phyloP scores from a whole-genome alignment of 2,888 invertebrate genomes.

The Osmoderma eremita region DNA sequence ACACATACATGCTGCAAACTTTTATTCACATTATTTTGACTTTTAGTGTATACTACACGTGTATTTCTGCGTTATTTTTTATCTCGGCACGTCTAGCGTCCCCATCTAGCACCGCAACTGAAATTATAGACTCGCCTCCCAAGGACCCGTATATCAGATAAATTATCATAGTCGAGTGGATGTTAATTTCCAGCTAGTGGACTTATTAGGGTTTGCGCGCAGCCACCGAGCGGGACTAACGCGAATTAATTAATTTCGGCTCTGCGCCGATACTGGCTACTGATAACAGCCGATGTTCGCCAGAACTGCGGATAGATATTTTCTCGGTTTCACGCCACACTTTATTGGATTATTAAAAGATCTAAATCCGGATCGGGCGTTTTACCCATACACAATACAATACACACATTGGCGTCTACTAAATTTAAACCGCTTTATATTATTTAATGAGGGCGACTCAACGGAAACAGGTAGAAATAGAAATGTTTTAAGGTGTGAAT shows the following conservation, averaged over 20 bases:
- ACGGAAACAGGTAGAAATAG: background rate
- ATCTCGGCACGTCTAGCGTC: too few relatives aligned
- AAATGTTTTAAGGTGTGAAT: too few relatives aligned
- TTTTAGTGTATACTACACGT: too few relatives aligned
- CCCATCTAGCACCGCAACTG: background rate
- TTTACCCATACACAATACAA: too few relatives aligned
- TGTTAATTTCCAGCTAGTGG: constrained; percentile 48
- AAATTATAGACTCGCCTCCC: constrained; percentile 35
- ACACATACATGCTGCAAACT: too few relatives aligned
- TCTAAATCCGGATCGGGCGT: constrained; percentile 11
- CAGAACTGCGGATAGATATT: constrained; percentile 33
- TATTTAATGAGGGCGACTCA: constrained; percentile 38
- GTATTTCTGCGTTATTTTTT: too few relatives aligned
- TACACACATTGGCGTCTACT: constrained; percentile 40
- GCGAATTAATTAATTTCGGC: constrained; percentile 48
- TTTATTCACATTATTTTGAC: too few relatives aligned
- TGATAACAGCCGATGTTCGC: constrained; percentile 4
- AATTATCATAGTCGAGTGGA: constrained; percentile 46
- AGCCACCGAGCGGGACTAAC: constrained; percentile 42
- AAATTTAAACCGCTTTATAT: constrained; percentile 42
- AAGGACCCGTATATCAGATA: constrained; percentile 35
- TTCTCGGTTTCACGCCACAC: constrained; percentile 22
- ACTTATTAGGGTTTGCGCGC: constrained; percentile 45
- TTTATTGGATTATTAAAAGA: constrained; percentile 38
- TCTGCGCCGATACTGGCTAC: constrained; percentile 41